A percentile compares a stretch with the other conserved stretches of the same genome.
These are phyloP conservation scores for Spisula subtruncata DNA, from an alignment of 2,888 invertebrate genomes.

Conservation along the genomic window DNA sequence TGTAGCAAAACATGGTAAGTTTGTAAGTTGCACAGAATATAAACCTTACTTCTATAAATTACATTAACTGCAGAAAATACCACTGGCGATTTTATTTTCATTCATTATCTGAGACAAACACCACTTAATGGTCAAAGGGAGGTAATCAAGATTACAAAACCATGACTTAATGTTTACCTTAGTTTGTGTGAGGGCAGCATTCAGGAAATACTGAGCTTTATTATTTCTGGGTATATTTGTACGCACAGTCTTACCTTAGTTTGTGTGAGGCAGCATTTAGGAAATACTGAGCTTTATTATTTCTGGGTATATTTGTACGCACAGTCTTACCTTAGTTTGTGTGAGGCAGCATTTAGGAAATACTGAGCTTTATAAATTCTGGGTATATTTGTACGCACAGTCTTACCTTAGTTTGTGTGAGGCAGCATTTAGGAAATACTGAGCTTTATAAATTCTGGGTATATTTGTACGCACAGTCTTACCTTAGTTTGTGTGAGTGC, in stretches of 20 bases:
- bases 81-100: too few species aligned
- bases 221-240: constrained; percentile 93
- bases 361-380: constrained; percentile 93
- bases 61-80: too few species aligned
- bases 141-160: too few species aligned
- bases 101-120: too few species aligned
- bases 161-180: constrained; percentile 88
- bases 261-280: constrained; percentile 97
- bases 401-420: constrained; percentile 95
- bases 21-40: too few species aligned
- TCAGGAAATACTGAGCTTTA: constrained; percentile 94
- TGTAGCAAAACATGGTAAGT: too few species aligned
- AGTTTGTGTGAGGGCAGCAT: constrained; percentile 96
- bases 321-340: constrained; percentile 94
- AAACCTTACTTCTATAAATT: too few species aligned
- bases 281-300: constrained; percentile 94
- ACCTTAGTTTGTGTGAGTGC: constrained; percentile 96
- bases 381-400: constrained; percentile 93
- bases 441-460: constrained; percentile 94
- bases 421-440: constrained; percentile 95
- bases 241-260: constrained; percentile 93
- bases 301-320: constrained; percentile 92
- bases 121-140: too few species aligned
- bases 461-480: constrained; percentile 92
- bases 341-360: constrained; percentile 97